Evolutionary conservation across 2,797 vertebrate species (phyloP).

Genomic region (Nyctibius grandis): DNA sequence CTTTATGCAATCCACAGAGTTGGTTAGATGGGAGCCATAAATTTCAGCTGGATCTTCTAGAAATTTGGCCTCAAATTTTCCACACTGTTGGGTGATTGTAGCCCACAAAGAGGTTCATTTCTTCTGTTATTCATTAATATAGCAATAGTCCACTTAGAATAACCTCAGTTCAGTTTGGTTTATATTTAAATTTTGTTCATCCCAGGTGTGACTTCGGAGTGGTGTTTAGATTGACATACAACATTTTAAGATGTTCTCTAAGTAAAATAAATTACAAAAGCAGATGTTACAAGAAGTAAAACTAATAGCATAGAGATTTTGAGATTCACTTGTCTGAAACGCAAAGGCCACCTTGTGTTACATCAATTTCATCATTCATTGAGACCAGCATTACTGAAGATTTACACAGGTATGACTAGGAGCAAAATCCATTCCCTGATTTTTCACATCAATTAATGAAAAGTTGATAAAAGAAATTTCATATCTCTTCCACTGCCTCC

Average conservation of each 20-base stretch:
- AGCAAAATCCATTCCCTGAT: background rate
- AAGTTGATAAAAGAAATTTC: background rate
- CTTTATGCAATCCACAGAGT: background rate
- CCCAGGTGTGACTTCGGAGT: background rate
- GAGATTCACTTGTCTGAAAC: background rate
- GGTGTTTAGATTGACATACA: background rate
- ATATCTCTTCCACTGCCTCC: background rate
- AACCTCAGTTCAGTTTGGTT: background rate
- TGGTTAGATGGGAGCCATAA: background rate
- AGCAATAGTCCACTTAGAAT: background rate
- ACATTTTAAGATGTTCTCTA: background rate
- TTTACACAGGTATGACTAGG: background rate
- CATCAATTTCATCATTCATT: background rate
- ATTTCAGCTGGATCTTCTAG: background rate
- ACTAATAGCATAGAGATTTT: background rate
- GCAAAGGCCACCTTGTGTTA: background rate
- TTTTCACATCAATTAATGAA: slow-evolving; percentile 4
- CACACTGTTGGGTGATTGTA: background rate
- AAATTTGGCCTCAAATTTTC: background rate
- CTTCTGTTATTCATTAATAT: background rate
- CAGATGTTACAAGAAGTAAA: background rate
- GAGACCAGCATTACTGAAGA: background rate
- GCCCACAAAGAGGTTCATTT: background rate
- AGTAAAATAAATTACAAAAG: background rate
- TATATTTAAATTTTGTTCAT: background rate